Base-by-base conservation (phyloP, 2,888 invertebrate genomes). In the Eupithecia dodoneata region DNA sequence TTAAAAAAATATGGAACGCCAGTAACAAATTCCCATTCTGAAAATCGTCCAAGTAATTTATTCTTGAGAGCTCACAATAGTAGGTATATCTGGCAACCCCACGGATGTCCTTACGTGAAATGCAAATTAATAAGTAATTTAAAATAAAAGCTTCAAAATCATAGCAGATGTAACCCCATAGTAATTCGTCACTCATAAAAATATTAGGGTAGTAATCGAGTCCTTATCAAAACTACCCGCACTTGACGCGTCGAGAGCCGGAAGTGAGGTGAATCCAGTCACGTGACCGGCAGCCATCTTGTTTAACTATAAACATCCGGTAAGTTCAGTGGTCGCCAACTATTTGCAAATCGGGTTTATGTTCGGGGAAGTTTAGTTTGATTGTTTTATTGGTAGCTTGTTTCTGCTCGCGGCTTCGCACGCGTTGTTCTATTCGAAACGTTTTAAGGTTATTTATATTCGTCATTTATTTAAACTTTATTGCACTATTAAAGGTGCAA, bases 231-330 rank as follows among this genome's bases (percentile, higher is more conserved):
- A 91, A 92, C 91, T 93, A 91, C 92, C 92, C 90, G 89, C 88
- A 94, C 94, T 94, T 92, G 94, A 93, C 92, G 91, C 92, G 91
- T 88, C 87, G 89, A 90, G 89, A 88, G 88, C 92, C 93, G 93
- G 94, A 94, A 93, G 90, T 85, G 90, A 90, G 93, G 94, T 94
- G 94, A 90, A 94, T 94, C 94, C 93, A 87, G 93, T 92, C 93
- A 94, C 94, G 94, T 93, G 93, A 93, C 91, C 88, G 80, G 84
- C 91, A 83, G 93, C 94, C 93, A 94, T 94, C 92, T 94, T 94
- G 93, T 90, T 89, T 91, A 92, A 94, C 92, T 91, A 92, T 88
- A 85, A 87, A 91, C 91, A 93, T 94, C 94, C 94, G 94, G 85
- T 86, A 87, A 86, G 85, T 85, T 83, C 90, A 89, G 92, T 80